A percentile compares a stretch with the other conserved stretches of the same genome.
Evolutionary conservation across 2,797 vertebrate genomes (phyloP).

Genomic region (Atherinosoma microstoma): DNA sequence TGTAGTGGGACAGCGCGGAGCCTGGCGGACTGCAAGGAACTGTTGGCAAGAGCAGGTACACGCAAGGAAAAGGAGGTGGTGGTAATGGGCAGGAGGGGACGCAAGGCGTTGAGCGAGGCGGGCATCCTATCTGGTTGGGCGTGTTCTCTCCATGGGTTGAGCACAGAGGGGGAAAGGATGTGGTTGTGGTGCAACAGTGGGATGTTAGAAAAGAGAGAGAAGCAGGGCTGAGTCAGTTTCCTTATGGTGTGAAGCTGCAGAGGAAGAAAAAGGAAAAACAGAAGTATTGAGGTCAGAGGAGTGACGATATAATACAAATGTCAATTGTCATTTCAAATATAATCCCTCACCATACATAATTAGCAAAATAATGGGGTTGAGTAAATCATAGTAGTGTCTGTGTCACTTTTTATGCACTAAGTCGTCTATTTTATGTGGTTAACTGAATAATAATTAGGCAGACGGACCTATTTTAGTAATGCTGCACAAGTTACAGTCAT

Average conservation of each 20-base stretch:
- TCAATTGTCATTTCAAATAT: slow-evolving; percentile 27
- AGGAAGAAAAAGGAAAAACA: slow-evolving; percentile 9
- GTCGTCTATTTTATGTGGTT: slow-evolving; percentile 17
- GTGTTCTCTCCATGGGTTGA: slow-evolving; percentile 77
- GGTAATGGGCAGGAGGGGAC: slow-evolving; percentile 77
- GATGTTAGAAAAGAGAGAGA: slow-evolving; percentile 14
- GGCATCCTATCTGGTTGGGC: slow-evolving; percentile 79
- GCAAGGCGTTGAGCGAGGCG: slow-evolving; percentile 56
- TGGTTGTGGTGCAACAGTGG: slow-evolving; percentile 38
- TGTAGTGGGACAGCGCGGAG: slow-evolving; percentile 64
- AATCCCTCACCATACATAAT: slow-evolving; percentile 40
- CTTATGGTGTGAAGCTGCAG: slow-evolving; percentile 41
- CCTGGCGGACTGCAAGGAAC: slow-evolving; percentile 61
- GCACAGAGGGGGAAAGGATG: slow-evolving; percentile 46
- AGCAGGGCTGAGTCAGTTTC: slow-evolving; percentile 42
- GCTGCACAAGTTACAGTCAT: slow-evolving; percentile 4
- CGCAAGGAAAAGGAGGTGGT: slow-evolving; percentile 71
- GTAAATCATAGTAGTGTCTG: slow-evolving; percentile 41
- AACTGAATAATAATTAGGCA: slow-evolving; percentile 33
- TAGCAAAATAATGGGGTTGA: slow-evolving; percentile 39
- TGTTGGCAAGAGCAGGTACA: slow-evolving; percentile 70
- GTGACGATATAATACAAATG: slow-evolving; percentile 19
- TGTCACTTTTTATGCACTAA: slow-evolving; percentile 26
- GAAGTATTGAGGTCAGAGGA: slow-evolving; percentile 23
- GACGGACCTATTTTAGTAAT: slow-evolving; percentile 27